Percentiles rank a stretch among this genome's conserved stretches.
These are phyloP conservation scores for Drosophila picticornis DNA, from an alignment of 2,888 invertebrate genomes.

Conservation along the genomic window DNA sequence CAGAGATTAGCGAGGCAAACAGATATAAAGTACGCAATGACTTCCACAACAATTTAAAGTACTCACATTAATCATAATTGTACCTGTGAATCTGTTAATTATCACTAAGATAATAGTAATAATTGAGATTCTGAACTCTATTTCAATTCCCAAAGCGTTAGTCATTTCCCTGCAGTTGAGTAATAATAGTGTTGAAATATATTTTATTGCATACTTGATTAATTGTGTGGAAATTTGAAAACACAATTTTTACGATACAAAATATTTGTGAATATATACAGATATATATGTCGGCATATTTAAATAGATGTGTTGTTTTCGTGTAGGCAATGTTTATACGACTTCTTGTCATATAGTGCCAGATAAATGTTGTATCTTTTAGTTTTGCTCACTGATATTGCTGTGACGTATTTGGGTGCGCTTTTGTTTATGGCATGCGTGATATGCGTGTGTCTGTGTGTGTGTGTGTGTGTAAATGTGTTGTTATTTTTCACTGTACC, in stretches of 20 bases:
- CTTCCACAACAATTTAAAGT: neutral
- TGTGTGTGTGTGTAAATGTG: neutral
- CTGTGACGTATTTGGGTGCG: slow-evolving; percentile 29
- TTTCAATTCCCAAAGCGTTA: neutral
- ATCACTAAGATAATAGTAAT: neutral
- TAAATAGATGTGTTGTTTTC: slow-evolving; percentile 4
- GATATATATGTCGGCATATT: slow-evolving; percentile 19
- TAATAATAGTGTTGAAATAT: neutral
- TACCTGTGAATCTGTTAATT: neutral
- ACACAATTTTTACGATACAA: neutral
- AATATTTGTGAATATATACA: neutral
- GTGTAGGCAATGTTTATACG: slow-evolving; percentile 41
- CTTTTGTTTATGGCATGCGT: slow-evolving; percentile 39
- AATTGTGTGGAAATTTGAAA: neutral
- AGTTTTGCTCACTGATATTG: slow-evolving; percentile 26
- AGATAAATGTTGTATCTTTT: slow-evolving; percentile 60
- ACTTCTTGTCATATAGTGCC: slow-evolving; percentile 20
- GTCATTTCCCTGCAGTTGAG: neutral
- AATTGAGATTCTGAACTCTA: neutral
- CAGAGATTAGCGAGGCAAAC: slow-evolving; percentile 23
- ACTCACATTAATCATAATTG: slow-evolving; percentile 1
- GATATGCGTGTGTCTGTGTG: slow-evolving; percentile 13
- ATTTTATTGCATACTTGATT: neutral
- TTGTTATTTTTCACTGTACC: slow-evolving; percentile 15
- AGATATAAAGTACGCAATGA: neutral